Base-by-base conservation (phyloP, 1,140 invertebrate species). In the Manduca sexta region DNA sequence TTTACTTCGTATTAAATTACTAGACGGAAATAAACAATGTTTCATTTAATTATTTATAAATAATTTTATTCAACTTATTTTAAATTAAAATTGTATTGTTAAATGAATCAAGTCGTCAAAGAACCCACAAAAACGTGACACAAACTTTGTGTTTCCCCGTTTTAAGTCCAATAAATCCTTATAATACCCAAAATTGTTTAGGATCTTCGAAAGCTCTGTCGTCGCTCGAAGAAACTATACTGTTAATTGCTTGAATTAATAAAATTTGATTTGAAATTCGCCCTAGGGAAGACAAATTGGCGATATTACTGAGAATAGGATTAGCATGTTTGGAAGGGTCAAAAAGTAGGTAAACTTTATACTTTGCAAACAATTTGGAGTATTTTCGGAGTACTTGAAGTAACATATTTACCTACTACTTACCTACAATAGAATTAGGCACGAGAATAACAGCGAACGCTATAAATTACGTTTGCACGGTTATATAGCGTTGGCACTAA, bases 211-310 rank as follows among this genome's bases (percentile, higher is more conserved):
- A 47, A 53, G 50, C 49, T 40, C 21, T 52, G 49, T 52, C 45
- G 17, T 44, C 44, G 29, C 35, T 34, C 40, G 34, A 51, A 42
- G 49, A 69, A 66, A 66, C 58, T 64, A 57, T 61, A 33, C 60
- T 42, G 54, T 68, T 69, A 67, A 78, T 69, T 66, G 64, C 44
- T 67, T 58, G 56, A 69, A 68, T 74, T 78, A 68, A 62, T 69
- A 62, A 60, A n/a, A 51, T 62, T 59, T 52, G 42, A 47, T 59
- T 56, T 44, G 47, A 43, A 42, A 50, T 50, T 39, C 29, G 39
- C 52, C 41, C 35, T 39, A 50, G 45, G 52, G 45, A 43, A 46
- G 42, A 15, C 13, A 55, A 58, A 56, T 50, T 55, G 39, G 33
- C 34, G 42, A 41, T 48, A 17, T 37, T 54, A 46, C 54, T 50